Evolutionary conservation across 2,888 invertebrate species (phyloP).

Genomic region (Erpobdella octoculata): DNA sequence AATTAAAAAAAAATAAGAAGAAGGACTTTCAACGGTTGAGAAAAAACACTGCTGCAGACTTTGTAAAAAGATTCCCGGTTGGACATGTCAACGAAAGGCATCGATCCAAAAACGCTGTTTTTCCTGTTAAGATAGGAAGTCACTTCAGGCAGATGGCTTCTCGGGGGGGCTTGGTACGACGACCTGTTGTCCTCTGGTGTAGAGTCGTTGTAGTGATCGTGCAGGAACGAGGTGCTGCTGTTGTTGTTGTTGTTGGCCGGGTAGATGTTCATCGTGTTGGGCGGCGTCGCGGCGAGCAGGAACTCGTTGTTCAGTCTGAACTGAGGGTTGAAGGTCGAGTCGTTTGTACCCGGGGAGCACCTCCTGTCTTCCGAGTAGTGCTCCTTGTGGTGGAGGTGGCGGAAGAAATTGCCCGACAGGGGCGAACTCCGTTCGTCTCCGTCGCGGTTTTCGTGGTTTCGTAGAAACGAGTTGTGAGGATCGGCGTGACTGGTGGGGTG

Average conservation of each 20-base stretch:
- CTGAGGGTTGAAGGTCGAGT: not conserved
- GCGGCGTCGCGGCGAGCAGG: not conserved
- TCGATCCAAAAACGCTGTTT: slow-evolving; percentile 16
- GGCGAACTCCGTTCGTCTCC: not conserved
- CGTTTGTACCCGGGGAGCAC: not conserved
- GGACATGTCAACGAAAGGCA: slow-evolving; percentile 25
- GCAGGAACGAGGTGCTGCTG: not conserved
- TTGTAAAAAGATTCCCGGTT: slow-evolving; percentile 26
- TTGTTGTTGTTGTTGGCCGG: not conserved
- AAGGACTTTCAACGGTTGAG: too few relatives aligned
- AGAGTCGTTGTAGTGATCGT: slow-evolving; percentile 3
- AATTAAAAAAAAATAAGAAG: not conserved
- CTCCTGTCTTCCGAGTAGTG: not conserved
- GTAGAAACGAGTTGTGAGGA: not conserved
- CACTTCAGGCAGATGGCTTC: slow-evolving; percentile 12
- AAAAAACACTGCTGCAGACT: slow-evolving; percentile 24
- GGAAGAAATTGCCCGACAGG: not conserved
- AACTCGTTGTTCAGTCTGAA: slow-evolving; percentile 3
- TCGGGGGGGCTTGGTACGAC: not conserved
- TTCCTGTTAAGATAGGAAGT: slow-evolving; percentile 19
- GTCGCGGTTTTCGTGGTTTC: slow-evolving; percentile 10
- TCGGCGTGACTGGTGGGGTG: not conserved
- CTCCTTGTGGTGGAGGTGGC: not conserved
- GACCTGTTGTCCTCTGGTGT: slow-evolving; percentile 12
- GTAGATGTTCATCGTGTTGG: not conserved